phyloP scores from a whole-genome alignment of 2,797 vertebrate species.

The Odontamblyopus lacepedii region DNA sequence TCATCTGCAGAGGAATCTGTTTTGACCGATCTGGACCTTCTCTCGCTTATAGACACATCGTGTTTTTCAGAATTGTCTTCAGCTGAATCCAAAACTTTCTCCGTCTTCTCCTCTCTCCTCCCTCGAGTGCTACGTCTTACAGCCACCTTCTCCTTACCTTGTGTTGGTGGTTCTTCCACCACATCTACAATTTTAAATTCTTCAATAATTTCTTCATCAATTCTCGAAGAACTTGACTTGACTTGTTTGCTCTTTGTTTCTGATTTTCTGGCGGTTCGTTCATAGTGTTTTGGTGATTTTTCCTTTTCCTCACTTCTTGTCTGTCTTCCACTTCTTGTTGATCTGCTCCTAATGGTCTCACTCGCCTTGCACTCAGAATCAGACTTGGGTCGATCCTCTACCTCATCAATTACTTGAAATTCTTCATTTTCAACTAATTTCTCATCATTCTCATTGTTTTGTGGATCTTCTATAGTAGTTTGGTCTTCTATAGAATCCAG shows the following conservation, averaged over 20 bases:
- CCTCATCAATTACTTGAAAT: constrained; percentile 40
- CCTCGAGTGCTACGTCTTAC: constrained; percentile 32
- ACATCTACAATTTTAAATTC: constrained; percentile 41
- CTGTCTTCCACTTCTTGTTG: constrained; percentile 19
- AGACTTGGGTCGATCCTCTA: constrained; percentile 26
- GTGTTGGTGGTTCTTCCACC: constrained; percentile 23
- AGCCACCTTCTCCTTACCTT: constrained; percentile 14
- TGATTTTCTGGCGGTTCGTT: neutral
- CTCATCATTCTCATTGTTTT: constrained; percentile 3
- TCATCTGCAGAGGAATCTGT: neutral
- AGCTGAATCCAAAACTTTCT: constrained; percentile 49
- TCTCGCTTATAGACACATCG: constrained; percentile 32
- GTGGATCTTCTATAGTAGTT: constrained; percentile 13
- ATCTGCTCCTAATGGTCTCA: neutral
- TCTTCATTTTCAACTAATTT: constrained; percentile 12
- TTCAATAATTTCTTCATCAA: constrained; percentile 1
- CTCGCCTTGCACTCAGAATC: constrained; percentile 7
- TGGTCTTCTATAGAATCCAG: constrained; percentile 47
- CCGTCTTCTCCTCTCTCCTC: constrained; percentile 34
- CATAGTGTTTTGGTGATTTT: constrained; percentile 21
- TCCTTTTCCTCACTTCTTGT: constrained; percentile 20
- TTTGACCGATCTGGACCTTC: constrained; percentile 13
- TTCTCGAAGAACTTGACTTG: neutral
- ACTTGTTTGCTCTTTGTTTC: constrained; percentile 4
- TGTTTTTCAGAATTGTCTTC: constrained; percentile 15